Conservation (phyloP, 2,797 vertebrate species). For the Botia kubotai region DNA sequence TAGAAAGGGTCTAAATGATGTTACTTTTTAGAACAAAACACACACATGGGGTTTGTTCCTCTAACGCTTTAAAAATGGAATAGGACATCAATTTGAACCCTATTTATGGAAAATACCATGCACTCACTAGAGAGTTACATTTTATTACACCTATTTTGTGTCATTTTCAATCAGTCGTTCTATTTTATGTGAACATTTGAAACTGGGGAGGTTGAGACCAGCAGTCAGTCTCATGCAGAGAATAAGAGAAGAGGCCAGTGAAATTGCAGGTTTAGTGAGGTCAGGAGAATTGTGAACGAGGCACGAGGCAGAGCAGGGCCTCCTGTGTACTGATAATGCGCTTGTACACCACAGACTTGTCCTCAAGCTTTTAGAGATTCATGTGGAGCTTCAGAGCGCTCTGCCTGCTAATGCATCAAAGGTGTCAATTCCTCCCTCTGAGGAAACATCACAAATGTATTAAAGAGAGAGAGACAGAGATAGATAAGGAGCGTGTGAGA, state of each 20-base stretch:
- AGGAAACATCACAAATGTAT: conserved; percentile 57
- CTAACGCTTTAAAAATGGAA: not conserved
- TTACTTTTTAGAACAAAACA: not conserved
- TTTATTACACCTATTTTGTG: not conserved
- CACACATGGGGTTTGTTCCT: not conserved
- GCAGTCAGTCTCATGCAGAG: not conserved
- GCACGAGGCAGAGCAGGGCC: not conserved
- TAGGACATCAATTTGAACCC: not conserved
- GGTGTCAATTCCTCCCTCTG: conserved; percentile 51
- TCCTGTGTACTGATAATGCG: conserved; percentile 35
- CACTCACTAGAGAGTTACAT: conserved; percentile 6
- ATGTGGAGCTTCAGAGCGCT: conserved; percentile 44
- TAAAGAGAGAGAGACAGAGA: conserved; percentile 13
- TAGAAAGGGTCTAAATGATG: not conserved
- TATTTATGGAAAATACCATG: conserved; percentile 2
- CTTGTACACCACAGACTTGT: conserved; percentile 33
- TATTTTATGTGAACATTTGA: not conserved
- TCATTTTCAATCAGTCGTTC: not conserved
- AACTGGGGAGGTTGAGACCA: not conserved
- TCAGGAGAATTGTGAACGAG: conserved; percentile 18
- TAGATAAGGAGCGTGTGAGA: not conserved
- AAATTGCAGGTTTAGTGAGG: conserved; percentile 48
- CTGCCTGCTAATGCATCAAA: conserved; percentile 56
- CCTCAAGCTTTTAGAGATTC: conserved; percentile 50
- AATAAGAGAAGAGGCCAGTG: not conserved